Conservation (phyloP, 2,797 vertebrate genomes). For the Simalia tracyae region DNA sequence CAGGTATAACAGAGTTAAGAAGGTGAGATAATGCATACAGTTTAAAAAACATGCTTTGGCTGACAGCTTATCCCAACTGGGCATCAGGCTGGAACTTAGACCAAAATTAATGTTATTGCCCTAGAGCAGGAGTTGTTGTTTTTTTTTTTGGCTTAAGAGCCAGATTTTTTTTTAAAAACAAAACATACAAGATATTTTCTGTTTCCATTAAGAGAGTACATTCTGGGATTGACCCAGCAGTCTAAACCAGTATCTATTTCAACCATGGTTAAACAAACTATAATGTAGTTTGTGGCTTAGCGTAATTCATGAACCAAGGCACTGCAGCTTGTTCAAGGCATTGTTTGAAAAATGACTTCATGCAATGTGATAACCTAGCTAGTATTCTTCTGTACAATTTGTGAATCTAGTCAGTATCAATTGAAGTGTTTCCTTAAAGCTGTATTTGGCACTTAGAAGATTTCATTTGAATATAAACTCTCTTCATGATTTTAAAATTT, state of each 20-base stretch:
- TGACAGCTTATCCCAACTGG: neutral
- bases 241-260: neutral
- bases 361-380: neutral
- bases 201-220: neutral
- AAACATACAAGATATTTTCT: neutral
- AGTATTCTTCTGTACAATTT: neutral
- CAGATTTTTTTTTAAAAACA: neutral
- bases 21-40: neutral
- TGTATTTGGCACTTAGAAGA: neutral
- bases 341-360: neutral
- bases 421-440: neutral
- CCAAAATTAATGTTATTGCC: neutral
- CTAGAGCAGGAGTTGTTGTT: neutral
- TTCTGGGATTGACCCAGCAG: neutral
- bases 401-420: neutral
- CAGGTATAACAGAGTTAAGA: neutral
- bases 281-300: neutral
- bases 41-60: neutral
- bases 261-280: neutral
- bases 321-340: neutral
- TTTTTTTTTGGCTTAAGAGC: no score
- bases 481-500: neutral
- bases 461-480: neutral
- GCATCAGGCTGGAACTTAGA: neutral
- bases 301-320: neutral